Evolutionary conservation across 37 sponge, comb jelly and placozoan genomes (phyloP), one percentile per base, ranked within the genome.

Genomic region (Geodia barretti): DNA sequence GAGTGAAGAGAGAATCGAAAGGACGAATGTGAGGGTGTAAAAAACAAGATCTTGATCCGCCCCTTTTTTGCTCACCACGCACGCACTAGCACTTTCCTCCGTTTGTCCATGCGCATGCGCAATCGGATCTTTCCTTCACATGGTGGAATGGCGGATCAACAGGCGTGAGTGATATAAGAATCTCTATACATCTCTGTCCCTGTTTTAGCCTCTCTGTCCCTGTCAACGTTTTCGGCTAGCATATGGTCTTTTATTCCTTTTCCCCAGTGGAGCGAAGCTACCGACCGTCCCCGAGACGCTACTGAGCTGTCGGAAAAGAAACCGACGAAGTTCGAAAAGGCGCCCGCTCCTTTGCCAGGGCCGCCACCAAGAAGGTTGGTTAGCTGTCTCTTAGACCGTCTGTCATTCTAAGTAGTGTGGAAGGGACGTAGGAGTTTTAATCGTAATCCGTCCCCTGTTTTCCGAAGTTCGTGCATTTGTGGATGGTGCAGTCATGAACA

Each of bases 251-350:
- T 64, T 64, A 29, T 23, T 64, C n/a, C n/a, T 19, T 64, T 24
- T 19, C 30, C 47, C 31, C 30, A 86, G 87, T 25, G 38, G 11
- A 20, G 24, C 73, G 81, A 80, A 80, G 61, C 70, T 91, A 37
- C 97, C 95, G 1, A 89, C 79, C 0, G 90, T 97, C 0, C 97
- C 97, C 0, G 97, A 97, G 63, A 94, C 90, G 3, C 71, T 97
- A 29, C 76, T 94, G 25, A 97, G 94, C 82, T 84, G 95, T 28
- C 59, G 97, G 39, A 91, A 86, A 82, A 83, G 74, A 73, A 8
- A 58, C n/a, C 38, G 76, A 89, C 26, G 87, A 65, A 14, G 39
- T 91, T 24, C 62, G 79, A 32, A 80, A 76, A 40, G n/a, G n/a
- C n/a, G 88, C 85, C 1, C 70, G 83, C 38, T 70, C 84, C 23